Evolutionary conservation across 92 coral and sea anemone species (phyloP), one percentile per base, ranked within the genome.

Genomic region (Paragorgia papillata): DNA sequence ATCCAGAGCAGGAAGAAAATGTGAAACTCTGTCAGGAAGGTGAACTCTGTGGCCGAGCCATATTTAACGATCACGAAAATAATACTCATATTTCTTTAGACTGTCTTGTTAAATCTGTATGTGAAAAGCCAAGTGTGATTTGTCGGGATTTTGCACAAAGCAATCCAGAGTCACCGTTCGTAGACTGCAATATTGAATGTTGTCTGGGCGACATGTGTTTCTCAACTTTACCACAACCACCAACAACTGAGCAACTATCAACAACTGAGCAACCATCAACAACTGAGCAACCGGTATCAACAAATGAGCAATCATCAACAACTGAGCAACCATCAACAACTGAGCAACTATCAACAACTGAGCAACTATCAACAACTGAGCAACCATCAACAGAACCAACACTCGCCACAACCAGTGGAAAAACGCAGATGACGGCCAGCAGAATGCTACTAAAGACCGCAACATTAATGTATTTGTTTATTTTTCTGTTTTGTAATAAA

Each of bases 141-240:
- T 68, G 75, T 46, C 59, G 48, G 37, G 30, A 48, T 68, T 68
- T 68, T 29, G 25, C 75, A 19, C 13, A 18, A 12, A 44, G 59
- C 24, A 49, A 44, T 35, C 75, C 14, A 14, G 22, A 68, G 29
- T 68, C 75, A 24, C 57, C 75, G 17, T 68, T 68, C 24, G 75
- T 44, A 12, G 27, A 29, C 0, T 68, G 75, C 20, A 30, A 29
- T 30, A 20, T 68, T 9, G 75, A 68, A 56, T 68, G 75, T 30
- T 68, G 75, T 49, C 7, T 3, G 13, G 75, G 35, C 35, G 34
- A 68, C 21, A 20, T 68, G 8, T 68, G 75, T n/a, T 68, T 44
- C n/a, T 48, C 75, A 29, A 56, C 35, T 7, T 33, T 35, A 49
- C 14, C 30, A 13, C 21, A 25, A 7, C 64, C 31, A 26, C 19